Evolutionary conservation across 2,888 invertebrate genomes (phyloP), one percentile per base, ranked within the genome.

Genomic region (Ornithoptera priamus): DNA sequence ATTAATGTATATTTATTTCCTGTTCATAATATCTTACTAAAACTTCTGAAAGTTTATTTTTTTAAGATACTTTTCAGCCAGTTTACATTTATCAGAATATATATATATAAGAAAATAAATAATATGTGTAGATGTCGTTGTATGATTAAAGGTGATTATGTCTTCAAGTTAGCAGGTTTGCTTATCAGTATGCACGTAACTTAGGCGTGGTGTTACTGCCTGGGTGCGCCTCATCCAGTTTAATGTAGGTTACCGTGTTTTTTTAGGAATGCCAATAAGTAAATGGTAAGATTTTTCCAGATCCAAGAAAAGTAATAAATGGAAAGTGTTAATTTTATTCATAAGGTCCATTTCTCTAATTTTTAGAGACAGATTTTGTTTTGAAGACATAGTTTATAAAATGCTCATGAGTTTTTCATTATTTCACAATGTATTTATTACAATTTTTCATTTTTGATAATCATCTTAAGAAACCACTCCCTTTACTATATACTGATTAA

Each of bases 221-320:
- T 65, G 58, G 72, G 72, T 60, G 72, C 59, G 70, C 65, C 62
- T 74, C 70, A 56, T 70, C 74, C 70, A 58, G 74, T 76, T 75
- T 72, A 64, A 64, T 69, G 71, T 75, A 67, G 76, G 76, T 77
- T 67, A 77, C 76, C 76, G 75, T 75, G 75, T 75, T 75, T 72
- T 68, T 50, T 65, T 57, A 61, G 63, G 70, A 70, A 70, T 70
- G 58, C 20, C 56, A 59, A 63, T 66, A 66, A 62, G 59, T 69
- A 59, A 62, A 59, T 59, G 58, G 69, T 53, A 60, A 61, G 20
- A 56, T 61, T 65, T 65, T 65, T 46, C 39, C n/a, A 56, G 12
- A 42, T 61, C 53, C 10, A 15, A n/a, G 57, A 58, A 58, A 58
- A 58, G 46, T 58, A n/a, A 58, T 58, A 0, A 58, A 58, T 58